Evolutionary conservation across 1,140 invertebrate genomes (phyloP).

Genomic region (Ips typographus): DNA sequence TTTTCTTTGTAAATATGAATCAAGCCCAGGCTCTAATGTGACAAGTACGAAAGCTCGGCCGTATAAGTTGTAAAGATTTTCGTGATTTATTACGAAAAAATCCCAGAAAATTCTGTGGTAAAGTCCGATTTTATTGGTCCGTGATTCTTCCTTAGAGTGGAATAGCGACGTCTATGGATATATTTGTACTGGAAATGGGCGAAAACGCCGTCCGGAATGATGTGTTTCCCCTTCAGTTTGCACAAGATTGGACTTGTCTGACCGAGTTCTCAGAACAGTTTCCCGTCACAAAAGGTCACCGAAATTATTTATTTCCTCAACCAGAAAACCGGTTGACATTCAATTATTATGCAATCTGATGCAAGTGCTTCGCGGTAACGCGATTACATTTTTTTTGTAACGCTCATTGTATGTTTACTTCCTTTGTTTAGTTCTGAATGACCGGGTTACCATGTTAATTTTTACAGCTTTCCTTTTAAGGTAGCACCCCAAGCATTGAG

Average conservation of each 20-base stretch:
- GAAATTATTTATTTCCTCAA: background rate
- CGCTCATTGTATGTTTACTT: conserved; percentile 4
- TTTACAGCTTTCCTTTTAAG: background rate
- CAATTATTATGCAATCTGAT: background rate
- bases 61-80: conserved; percentile 31
- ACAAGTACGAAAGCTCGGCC: conserved; percentile 32
- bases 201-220: conserved; percentile 19
- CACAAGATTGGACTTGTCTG: conserved; percentile 2
- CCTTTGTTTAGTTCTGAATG: background rate
- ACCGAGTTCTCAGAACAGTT: background rate
- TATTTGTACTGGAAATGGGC: conserved; percentile 26
- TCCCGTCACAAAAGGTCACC: background rate
- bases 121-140: conserved; percentile 39
- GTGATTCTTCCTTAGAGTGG: conserved; percentile 36
- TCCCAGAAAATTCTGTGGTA: conserved; percentile 30
- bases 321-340: conserved; percentile 2
- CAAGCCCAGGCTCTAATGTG: conserved; percentile 32
- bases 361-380: background rate
- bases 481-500: background rate
- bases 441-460: conserved; percentile 4
- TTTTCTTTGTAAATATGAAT: conserved; percentile 34
- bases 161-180: conserved; percentile 31
- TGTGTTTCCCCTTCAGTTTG: conserved; percentile 20
- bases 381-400: background rate
- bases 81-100: conserved; percentile 37